Evolutionary conservation across 2,888 invertebrate species (phyloP).

Genomic region (Nymphalis polychloros): DNA sequence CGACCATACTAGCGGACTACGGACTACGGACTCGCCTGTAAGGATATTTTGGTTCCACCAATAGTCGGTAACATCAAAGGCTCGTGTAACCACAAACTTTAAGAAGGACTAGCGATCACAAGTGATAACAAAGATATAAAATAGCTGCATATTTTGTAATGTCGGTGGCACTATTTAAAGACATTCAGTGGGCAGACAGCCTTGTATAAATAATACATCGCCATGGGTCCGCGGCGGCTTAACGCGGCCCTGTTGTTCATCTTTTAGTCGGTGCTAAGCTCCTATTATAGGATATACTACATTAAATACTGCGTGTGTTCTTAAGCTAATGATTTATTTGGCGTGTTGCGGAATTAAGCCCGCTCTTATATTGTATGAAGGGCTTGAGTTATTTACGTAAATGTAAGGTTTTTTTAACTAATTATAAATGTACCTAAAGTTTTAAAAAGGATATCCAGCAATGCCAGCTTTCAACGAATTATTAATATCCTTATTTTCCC

Average conservation of each 20-base stretch:
- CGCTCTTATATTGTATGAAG: conserved; percentile 7
- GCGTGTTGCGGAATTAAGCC: background rate
- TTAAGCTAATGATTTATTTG: conserved; percentile 12
- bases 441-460: too few relatives aligned
- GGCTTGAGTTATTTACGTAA: conserved; percentile 6
- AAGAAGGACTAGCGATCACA: too few relatives aligned
- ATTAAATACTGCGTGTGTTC: conserved; percentile 11
- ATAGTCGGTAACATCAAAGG: too few relatives aligned
- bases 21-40: too few relatives aligned
- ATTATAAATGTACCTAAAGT: too few relatives aligned
- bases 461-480: too few relatives aligned
- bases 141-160: too few relatives aligned
- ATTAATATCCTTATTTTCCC: too few relatives aligned
- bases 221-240: conserved; percentile 8
- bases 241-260: background rate
- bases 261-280: conserved; percentile 8
- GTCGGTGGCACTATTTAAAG: background rate
- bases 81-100: too few relatives aligned
- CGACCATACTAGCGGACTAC: too few relatives aligned
- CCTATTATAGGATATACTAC: conserved; percentile 8
- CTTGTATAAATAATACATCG: conserved; percentile 5
- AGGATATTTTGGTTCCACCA: too few relatives aligned
- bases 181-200: background rate
- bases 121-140: too few relatives aligned
- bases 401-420: background rate